Conservation (phyloP, 2,113 vertebrate genomes). For the Ariopsis seemanni region DNA sequence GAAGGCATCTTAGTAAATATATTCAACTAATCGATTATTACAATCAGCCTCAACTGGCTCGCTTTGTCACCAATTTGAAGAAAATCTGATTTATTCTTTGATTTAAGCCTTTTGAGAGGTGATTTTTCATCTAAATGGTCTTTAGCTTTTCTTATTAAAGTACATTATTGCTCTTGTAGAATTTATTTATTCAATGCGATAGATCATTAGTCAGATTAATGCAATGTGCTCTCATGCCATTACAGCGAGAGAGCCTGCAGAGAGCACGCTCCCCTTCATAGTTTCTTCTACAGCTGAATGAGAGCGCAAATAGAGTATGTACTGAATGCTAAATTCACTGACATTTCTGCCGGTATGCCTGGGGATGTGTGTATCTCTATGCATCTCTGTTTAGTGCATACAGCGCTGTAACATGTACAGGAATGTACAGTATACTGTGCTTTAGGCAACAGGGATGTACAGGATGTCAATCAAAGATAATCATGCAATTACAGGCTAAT, state of each 20-base stretch:
- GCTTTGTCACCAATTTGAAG: conserved; percentile 65
- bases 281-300: conserved; percentile 48
- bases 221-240: conserved; percentile 72
- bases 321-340: conserved; percentile 27
- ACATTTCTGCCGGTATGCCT: conserved; percentile 16
- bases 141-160: conserved; percentile 82
- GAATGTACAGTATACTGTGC: background rate
- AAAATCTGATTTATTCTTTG: conserved; percentile 76
- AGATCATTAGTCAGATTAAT: conserved; percentile 82
- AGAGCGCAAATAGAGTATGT: background rate
- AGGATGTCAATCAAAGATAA: background rate
- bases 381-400: background rate
- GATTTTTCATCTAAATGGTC: conserved; percentile 76
- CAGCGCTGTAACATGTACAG: background rate
- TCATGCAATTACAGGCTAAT: background rate
- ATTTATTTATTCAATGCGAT: conserved; percentile 79
- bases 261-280: conserved; percentile 44
- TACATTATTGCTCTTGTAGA: conserved; percentile 77
- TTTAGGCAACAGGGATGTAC: background rate
- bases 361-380: background rate
- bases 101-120: conserved; percentile 72
- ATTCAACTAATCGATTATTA: conserved; percentile 76
- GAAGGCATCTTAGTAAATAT: conserved; percentile 63
- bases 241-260: conserved; percentile 56
- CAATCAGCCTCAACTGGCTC: conserved; percentile 71